These are phyloP conservation scores for Venturia canescens DNA, from an alignment of 1,140 invertebrate species.

Conservation along the genomic window DNA sequence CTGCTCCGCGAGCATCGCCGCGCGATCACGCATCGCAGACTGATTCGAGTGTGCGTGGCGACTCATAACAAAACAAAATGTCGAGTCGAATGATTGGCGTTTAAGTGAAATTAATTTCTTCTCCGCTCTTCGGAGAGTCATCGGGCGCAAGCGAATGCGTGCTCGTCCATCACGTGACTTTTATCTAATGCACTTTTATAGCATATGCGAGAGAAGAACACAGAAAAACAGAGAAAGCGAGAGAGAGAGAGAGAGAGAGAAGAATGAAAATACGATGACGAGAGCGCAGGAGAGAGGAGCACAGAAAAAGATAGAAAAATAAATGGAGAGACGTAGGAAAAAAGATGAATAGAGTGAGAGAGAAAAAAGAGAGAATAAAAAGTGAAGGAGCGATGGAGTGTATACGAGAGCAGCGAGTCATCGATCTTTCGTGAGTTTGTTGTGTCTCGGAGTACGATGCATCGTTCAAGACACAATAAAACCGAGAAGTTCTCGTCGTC, in stretches of 20 bases:
- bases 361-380: slow-evolving; percentile 5
- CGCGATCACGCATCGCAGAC: background rate
- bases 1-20: background rate
- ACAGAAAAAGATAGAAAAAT: background rate
- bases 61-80: background rate
- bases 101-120: slow-evolving; percentile 15
- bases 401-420: slow-evolving; percentile 15
- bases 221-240: background rate
- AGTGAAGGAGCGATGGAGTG: background rate
- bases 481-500: background rate
- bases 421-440: slow-evolving; percentile 30
- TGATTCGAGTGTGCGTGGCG: too few relatives aligned
- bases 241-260: background rate
- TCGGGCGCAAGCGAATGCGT: background rate
- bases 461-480: slow-evolving; percentile 32
- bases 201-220: background rate
- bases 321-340: background rate
- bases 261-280: too few relatives aligned
- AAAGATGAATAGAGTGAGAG: background rate
- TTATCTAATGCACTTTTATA: background rate
- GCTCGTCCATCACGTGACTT: background rate
- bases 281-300: background rate
- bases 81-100: background rate
- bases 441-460: slow-evolving; percentile 20
- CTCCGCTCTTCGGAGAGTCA: background rate